These are phyloP conservation scores for Tetraodon nigroviridis DNA, from an alignment of 2,113 vertebrate species.

Conservation along the genomic window DNA sequence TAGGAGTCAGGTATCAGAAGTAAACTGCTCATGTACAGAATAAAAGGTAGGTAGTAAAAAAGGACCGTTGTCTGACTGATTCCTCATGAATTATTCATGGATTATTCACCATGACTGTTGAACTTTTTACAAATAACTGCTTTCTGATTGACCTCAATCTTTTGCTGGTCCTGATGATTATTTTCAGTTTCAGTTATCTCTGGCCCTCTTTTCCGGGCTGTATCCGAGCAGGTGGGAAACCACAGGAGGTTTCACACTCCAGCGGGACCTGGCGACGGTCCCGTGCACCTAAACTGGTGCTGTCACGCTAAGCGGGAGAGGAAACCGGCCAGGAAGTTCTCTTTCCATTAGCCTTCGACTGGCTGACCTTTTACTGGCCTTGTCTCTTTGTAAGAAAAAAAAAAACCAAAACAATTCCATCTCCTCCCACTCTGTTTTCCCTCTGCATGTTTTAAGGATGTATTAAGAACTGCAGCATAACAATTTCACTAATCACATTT, in stretches of 20 bases:
- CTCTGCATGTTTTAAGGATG: slow-evolving; percentile 12
- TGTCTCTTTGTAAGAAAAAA: slow-evolving; percentile 14
- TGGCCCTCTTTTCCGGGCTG: slow-evolving; percentile 2
- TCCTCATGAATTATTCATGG: no score
- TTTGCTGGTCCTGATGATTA: background rate
- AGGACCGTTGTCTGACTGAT: no score
- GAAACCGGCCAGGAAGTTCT: slow-evolving; percentile 24
- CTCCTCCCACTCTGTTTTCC: slow-evolving; percentile 19
- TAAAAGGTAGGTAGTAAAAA: no score
- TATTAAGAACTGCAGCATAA: slow-evolving; percentile 27
- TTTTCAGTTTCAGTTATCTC: background rate
- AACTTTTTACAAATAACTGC: no score
- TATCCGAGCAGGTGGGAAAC: slow-evolving; percentile 65
- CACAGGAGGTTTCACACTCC: slow-evolving; percentile 47
- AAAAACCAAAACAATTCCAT: slow-evolving; percentile 5
- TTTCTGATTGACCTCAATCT: background rate
- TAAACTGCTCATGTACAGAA: no score
- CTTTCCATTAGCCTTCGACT: slow-evolving; percentile 16
- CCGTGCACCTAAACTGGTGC: slow-evolving; percentile 19
- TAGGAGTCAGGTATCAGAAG: no score
- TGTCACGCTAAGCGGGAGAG: slow-evolving; percentile 7
- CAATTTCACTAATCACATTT: slow-evolving; percentile 54
- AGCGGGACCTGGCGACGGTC: slow-evolving; percentile 29
- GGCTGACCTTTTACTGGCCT: slow-evolving; percentile 37
- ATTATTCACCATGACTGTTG: no score